A percentile compares a stretch with the other conserved stretches of the same genome.
phyloP scores from a whole-genome alignment of 2,888 invertebrate species.

The Panorpa germanica region DNA sequence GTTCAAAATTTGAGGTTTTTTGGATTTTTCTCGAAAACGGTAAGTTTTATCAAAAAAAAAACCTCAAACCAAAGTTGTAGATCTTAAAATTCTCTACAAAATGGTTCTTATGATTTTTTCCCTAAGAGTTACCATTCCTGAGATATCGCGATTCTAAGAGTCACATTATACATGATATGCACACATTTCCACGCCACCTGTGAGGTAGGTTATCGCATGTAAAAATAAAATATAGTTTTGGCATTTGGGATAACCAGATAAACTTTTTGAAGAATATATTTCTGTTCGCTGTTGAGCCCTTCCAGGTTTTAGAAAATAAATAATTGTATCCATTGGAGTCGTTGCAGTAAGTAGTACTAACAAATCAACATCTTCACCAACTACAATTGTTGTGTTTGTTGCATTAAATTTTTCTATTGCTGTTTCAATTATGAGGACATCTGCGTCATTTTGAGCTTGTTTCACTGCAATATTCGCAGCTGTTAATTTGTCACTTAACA shows the following conservation, averaged over 20 bases:
- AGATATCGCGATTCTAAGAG: too few relatives aligned
- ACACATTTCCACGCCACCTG: too few relatives aligned
- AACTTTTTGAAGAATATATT: conserved; percentile 15
- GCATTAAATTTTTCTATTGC: conserved; percentile 12
- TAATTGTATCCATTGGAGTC: conserved; percentile 13
- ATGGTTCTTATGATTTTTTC: too few relatives aligned
- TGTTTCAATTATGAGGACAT: conserved; percentile 12
- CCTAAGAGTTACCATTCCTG: too few relatives aligned
- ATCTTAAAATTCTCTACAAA: too few relatives aligned
- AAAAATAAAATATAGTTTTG: conserved; percentile 12
- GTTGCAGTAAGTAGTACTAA: conserved; percentile 14
- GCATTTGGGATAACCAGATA: conserved; percentile 12
- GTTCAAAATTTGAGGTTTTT: too few relatives aligned
- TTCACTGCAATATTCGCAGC: conserved; percentile 11
- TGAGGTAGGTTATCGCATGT: too few relatives aligned
- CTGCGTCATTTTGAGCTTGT: conserved; percentile 11
- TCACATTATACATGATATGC: too few relatives aligned
- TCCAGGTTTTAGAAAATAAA: conserved; percentile 15
- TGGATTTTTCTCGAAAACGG: too few relatives aligned
- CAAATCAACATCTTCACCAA: conserved; percentile 17
- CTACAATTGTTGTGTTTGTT: conserved; percentile 14
- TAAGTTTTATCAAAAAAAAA: too few relatives aligned
- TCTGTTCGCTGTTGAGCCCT: conserved; percentile 14
- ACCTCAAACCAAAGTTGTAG: too few relatives aligned
- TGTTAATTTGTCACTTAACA: conserved; percentile 10